Evolutionary conservation across 2,888 invertebrate species (phyloP).

Genomic region (Pogonocherus hispidulus): DNA sequence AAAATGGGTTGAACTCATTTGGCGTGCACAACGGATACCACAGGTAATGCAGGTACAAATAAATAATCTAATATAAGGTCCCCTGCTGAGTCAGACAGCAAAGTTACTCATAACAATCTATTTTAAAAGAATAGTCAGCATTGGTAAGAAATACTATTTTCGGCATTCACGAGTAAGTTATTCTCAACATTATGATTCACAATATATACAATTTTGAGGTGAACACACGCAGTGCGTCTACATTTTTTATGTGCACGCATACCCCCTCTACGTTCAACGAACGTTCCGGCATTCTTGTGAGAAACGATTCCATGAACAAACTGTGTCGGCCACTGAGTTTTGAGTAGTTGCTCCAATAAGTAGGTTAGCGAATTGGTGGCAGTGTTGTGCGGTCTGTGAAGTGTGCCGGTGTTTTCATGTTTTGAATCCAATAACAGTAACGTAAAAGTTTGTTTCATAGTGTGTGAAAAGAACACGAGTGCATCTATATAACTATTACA

Average conservation of each 20-base stretch:
- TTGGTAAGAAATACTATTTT: constrained; percentile 39
- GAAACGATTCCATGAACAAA: not conserved
- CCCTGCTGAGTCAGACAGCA: constrained; percentile 15
- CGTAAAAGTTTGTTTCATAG: not conserved
- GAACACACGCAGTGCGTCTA: constrained; percentile 53
- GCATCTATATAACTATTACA: constrained; percentile 21
- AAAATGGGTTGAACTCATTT: too few relatives aligned
- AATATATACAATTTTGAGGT: constrained; percentile 45
- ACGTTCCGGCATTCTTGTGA: constrained; percentile 33
- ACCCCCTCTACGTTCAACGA: constrained; percentile 35
- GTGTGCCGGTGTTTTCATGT: constrained; percentile 30
- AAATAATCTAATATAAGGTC: not conserved
- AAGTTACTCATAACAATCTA: constrained; percentile 19
- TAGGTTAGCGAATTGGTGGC: constrained; percentile 29
- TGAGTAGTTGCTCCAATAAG: constrained; percentile 13
- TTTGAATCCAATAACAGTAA: not conserved
- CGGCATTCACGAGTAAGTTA: constrained; percentile 37
- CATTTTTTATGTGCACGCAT: constrained; percentile 37
- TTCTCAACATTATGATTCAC: constrained; percentile 50
- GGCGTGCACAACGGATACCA: too few relatives aligned
- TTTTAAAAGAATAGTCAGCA: constrained; percentile 26
- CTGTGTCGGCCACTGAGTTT: not conserved
- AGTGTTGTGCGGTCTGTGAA: constrained; percentile 23
- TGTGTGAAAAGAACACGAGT: not conserved
- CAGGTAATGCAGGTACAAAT: too few relatives aligned